Percentiles rank a stretch among this genome's conserved stretches.
Conservation (phyloP, 2,888 invertebrate genomes). For the Kryphioiulus occultus region DNA sequence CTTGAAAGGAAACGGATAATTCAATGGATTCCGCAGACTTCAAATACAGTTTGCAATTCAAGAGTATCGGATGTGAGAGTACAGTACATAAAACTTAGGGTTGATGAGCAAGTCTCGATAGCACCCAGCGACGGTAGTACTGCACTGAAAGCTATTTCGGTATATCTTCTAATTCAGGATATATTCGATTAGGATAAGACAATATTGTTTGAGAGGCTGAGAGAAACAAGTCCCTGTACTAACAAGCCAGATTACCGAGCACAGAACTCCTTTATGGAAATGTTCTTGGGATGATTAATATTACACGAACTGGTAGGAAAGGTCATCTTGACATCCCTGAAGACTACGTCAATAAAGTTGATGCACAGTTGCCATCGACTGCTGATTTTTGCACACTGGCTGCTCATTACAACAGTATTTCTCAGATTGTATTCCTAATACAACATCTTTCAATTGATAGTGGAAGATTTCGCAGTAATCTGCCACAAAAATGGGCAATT, state of each 20-base stretch:
- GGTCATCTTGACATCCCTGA: neutral
- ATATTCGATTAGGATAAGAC: slow-evolving; percentile 12
- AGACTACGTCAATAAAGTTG: neutral
- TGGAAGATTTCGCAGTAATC: no score
- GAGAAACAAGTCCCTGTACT: neutral
- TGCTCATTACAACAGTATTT: no score
- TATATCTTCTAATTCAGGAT: neutral
- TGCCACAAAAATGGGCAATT: no score
- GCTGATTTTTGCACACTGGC: neutral
- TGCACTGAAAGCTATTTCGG: neutral
- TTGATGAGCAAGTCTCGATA: neutral
- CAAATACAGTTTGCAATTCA: neutral
- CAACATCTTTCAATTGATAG: no score
- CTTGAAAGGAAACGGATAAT: neutral
- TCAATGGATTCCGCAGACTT: neutral
- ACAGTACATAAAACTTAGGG: neutral
- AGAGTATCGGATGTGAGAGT: neutral
- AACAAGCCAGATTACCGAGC: neutral
- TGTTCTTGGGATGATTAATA: slow-evolving; percentile 26
- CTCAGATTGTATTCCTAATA: no score
- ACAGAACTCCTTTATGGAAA: neutral
- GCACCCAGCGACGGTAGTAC: neutral
- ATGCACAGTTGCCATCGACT: no score
- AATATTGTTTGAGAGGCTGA: neutral
- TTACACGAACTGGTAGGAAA: no score